Evolutionary conservation across 2,888 invertebrate species (phyloP).

Genomic region (Rhabditoides inermis): DNA sequence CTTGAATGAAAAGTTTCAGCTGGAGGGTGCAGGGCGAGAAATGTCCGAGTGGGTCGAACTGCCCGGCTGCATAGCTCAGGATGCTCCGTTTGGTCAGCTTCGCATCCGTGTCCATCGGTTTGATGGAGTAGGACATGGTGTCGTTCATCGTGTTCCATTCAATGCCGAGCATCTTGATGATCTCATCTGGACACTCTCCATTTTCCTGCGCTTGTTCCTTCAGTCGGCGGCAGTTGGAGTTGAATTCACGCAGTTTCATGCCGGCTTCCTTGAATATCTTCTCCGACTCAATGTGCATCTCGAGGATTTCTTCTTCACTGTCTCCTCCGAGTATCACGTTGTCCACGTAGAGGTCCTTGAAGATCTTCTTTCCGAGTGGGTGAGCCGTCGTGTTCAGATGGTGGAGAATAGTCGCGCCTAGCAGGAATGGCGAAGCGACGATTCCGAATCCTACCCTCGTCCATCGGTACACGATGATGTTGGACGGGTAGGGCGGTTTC

Average conservation of each 20-base stretch:
- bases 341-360: conserved; percentile 5
- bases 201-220: background rate
- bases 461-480: conserved; percentile 11
- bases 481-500: conserved; percentile 4
- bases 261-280: conserved; percentile 1
- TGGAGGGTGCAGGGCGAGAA: background rate
- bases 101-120: background rate
- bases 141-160: conserved; percentile 2
- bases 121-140: background rate
- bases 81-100: background rate
- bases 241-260: conserved; percentile 1
- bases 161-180: conserved; percentile 2
- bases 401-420: conserved; percentile 6
- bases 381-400: conserved; percentile 6
- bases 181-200: background rate
- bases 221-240: background rate
- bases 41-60: conserved; percentile 3
- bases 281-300: background rate
- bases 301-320: background rate
- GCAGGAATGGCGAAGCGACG: conserved; percentile 3
- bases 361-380: conserved; percentile 1
- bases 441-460: conserved; percentile 11
- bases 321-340: conserved; percentile 4
- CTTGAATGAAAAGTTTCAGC: background rate
- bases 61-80: background rate